Evolutionary conservation across 1,140 invertebrate species (phyloP).

Genomic region (Rhynchophorus ferrugineus): DNA sequence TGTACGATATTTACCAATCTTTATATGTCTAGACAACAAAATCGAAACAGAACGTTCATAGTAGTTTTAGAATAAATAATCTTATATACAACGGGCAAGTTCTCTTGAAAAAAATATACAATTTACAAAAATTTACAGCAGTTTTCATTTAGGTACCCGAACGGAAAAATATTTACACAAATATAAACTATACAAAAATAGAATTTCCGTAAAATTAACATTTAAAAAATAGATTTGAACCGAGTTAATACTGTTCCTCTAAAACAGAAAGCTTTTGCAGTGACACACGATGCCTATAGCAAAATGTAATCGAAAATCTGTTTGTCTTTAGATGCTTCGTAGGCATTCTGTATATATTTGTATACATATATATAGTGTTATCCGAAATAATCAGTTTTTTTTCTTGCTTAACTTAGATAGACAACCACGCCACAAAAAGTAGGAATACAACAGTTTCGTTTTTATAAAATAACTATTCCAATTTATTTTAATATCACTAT

Average conservation of each 20-base stretch:
- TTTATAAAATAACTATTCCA: background rate
- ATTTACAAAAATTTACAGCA: conserved; percentile 30
- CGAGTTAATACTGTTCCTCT: conserved; percentile 30
- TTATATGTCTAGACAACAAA: background rate
- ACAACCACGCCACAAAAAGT: background rate
- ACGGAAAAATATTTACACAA: conserved; percentile 26
- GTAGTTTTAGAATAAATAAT: conserved; percentile 19
- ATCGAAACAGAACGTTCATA: background rate
- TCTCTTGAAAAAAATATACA: conserved; percentile 26
- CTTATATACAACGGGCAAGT: conserved; percentile 32
- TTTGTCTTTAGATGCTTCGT: no score
- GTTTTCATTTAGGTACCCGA: conserved; percentile 28
- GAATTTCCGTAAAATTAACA: conserved; percentile 24
- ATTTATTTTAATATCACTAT: background rate
- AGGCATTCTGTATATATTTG: background rate
- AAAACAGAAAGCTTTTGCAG: conserved; percentile 14
- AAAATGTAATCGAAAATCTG: background rate
- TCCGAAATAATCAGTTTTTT: background rate
- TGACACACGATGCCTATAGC: background rate
- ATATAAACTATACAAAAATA: conserved; percentile 25
- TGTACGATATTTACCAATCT: background rate
- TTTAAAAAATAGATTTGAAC: conserved; percentile 26
- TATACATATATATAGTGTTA: conserved; percentile 1
- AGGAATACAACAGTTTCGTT: background rate
- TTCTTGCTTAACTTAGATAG: background rate